Evolutionary conservation across 2,113 vertebrate species (phyloP).

Genomic region (Phaethon lepturus): DNA sequence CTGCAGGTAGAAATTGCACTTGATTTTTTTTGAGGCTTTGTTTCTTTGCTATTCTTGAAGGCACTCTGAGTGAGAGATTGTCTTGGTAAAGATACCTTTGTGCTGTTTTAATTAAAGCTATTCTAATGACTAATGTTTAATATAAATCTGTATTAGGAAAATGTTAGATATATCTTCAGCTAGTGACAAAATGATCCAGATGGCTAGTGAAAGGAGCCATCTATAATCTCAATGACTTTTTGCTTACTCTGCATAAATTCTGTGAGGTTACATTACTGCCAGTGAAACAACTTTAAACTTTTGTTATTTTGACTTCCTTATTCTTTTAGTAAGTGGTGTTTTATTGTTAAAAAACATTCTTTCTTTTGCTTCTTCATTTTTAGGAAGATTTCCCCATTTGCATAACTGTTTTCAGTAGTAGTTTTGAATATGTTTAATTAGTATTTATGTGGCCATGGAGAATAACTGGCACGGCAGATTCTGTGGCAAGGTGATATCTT

Average conservation of each 20-base stretch:
- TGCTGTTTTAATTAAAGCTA: not conserved
- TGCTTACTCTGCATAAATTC: not conserved
- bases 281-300: not conserved
- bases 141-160: not conserved
- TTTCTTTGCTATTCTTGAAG: not conserved
- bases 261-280: not conserved
- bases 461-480: not conserved
- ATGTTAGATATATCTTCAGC: rapidly evolving
- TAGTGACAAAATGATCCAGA: not conserved
- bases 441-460: not conserved
- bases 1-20: constrained; percentile 84
- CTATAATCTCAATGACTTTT: not conserved
- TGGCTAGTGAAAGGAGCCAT: not conserved
- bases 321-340: not conserved
- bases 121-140: not conserved
- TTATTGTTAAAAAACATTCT: not conserved
- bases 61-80: not conserved
- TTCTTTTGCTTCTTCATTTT: not conserved
- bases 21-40: not conserved
- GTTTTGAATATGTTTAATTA: not conserved
- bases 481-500: not conserved
- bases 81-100: not conserved
- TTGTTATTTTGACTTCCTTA: not conserved
- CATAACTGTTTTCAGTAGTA: not conserved
- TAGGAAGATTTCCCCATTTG: not conserved